These are phyloP conservation scores for Protobothrops mucrosquamatus DNA, from an alignment of 2,113 vertebrate species.

Conservation along the genomic window DNA sequence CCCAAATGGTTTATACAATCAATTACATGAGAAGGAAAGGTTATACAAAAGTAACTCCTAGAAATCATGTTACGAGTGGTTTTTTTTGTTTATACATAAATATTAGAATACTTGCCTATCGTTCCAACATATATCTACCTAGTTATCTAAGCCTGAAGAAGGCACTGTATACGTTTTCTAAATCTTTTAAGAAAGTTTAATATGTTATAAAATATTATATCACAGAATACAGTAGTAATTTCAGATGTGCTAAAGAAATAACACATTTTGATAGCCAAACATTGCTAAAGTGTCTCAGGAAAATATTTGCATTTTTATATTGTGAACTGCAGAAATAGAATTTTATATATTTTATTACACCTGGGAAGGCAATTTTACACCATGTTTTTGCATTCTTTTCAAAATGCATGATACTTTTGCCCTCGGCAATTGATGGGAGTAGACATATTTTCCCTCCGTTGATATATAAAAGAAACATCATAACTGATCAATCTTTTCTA, in stretches of 20 bases:
- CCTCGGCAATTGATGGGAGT: background rate
- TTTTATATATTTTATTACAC: background rate
- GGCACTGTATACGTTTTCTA: background rate
- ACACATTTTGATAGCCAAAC: background rate
- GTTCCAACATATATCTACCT: background rate
- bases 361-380: background rate
- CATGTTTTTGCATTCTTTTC: slow-evolving; percentile 49
- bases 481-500: too few species aligned
- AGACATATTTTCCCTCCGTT: too few species aligned
- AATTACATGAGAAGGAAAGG: background rate
- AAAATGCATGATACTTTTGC: slow-evolving; percentile 46
- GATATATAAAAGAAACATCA: background rate
- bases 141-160: background rate
- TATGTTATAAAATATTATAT: background rate
- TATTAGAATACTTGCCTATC: background rate
- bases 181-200: background rate
- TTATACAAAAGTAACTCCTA: background rate
- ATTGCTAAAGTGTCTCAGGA: background rate
- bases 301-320: background rate
- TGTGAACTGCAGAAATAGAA: background rate
- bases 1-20: background rate
- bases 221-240: background rate
- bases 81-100: background rate
- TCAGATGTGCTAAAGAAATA: background rate
- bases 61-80: background rate